Percentiles rank a stretch among this genome's conserved stretches.
phyloP scores from a whole-genome alignment of 1,140 invertebrate genomes.

The Lepidostoma basale region DNA sequence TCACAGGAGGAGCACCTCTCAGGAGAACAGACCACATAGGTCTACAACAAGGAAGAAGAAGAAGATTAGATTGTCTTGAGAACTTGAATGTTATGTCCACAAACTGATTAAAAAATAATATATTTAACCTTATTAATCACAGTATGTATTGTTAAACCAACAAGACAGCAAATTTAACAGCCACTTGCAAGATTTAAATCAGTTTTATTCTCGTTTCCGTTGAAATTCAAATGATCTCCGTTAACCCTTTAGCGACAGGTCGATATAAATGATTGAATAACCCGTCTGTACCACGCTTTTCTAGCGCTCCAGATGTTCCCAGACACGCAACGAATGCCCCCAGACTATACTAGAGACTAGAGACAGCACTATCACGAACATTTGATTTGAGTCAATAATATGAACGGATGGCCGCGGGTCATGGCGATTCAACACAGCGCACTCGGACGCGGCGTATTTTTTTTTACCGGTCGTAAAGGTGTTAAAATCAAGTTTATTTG shows the following conservation, averaged over 20 bases:
- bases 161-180: too few relatives aligned
- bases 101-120: too few relatives aligned
- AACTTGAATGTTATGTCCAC: too few relatives aligned
- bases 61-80: too few relatives aligned
- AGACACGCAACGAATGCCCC: slow-evolving; percentile 16
- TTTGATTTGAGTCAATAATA: slow-evolving; percentile 19
- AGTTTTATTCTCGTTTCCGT: not conserved
- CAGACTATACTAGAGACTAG: not conserved
- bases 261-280: slow-evolving; percentile 17
- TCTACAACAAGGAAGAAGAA: too few relatives aligned
- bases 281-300: not conserved
- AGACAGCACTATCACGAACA: slow-evolving; percentile 20
- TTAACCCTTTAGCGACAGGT: slow-evolving; percentile 16
- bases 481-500: slow-evolving; percentile 2
- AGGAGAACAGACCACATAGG: too few relatives aligned
- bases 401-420: not conserved
- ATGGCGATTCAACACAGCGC: not conserved
- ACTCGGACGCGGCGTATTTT: not conserved
- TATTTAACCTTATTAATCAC: too few relatives aligned
- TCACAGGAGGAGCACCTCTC: too few relatives aligned
- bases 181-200: too few relatives aligned
- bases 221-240: not conserved
- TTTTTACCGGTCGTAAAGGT: not conserved
- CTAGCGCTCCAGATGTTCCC: slow-evolving; percentile 12
- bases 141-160: too few relatives aligned